These are phyloP conservation scores for Miltochrista miniata DNA, from an alignment of 2,888 invertebrate genomes.

Conservation along the genomic window DNA sequence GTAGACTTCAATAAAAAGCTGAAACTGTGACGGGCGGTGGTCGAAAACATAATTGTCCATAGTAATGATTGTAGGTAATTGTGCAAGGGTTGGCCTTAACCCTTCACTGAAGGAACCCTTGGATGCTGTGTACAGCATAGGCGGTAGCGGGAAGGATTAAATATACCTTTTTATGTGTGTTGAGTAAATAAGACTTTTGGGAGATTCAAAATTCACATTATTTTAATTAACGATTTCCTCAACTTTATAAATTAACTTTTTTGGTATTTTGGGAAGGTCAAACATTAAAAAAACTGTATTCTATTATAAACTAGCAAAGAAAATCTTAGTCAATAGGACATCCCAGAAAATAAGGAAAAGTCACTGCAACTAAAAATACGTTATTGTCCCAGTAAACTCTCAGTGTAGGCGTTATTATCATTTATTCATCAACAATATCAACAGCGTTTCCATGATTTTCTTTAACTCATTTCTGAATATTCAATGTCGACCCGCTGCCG, in stretches of 20 bases:
- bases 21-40: slow-evolving; percentile 70
- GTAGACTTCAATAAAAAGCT: slow-evolving; percentile 75
- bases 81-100: slow-evolving; percentile 70
- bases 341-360: neutral
- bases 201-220: too few species aligned
- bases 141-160: slow-evolving; percentile 24
- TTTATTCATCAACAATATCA: neutral
- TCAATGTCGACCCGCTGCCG: slow-evolving; percentile 41
- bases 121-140: slow-evolving; percentile 30
- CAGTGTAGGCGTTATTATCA: too few species aligned
- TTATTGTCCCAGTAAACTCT: too few species aligned
- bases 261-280: too few species aligned
- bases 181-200: too few species aligned
- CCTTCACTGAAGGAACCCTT: slow-evolving; percentile 67
- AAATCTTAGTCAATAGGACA: too few species aligned
- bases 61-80: slow-evolving; percentile 82
- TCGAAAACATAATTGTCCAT: slow-evolving; percentile 76
- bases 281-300: too few species aligned
- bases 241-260: too few species aligned
- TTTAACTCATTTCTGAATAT: too few species aligned
- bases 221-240: too few species aligned
- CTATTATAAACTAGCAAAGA: too few species aligned
- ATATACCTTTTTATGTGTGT: too few species aligned
- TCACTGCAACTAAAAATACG: neutral
- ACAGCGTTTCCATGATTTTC: neutral